Evolutionary conservation across 2,797 vertebrate species (phyloP), one percentile per base, ranked within the genome.

Genomic region (Phoebastria nigripes): DNA sequence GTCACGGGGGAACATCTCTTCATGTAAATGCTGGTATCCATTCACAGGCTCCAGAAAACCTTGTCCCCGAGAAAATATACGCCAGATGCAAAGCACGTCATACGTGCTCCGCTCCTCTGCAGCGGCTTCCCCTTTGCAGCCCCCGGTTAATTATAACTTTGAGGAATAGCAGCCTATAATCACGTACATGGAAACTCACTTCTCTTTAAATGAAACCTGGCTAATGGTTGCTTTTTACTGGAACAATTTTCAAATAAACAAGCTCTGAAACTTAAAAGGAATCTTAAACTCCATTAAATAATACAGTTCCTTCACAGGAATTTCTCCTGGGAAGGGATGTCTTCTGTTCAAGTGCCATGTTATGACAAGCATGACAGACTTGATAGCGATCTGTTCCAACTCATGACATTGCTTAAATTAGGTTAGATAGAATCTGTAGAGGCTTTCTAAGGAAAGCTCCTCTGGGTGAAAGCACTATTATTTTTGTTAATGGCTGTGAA

Each of bases 391-490:
- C 97, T 97, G 96, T 98, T 98, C 98, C 97, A 98, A 98, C 97
- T 98, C 98, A 97, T 98, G 98, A 98, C 97, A 98, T 97, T 70
- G 95, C 97, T 97, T 97, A 98, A 97, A 98, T 98, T 98, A 97
- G 97, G 98, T 97, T 97, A 98, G 97, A 96, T 93, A 82, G 95
- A 93, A 97, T 98, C 97, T 98, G 96, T 55, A 73, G 79, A 91
- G 90, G 94, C 91, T 97, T 97, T 97, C 96, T 82, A 97, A 98
- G 93, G 95, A 97, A 98, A 97, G 94, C 78, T 98, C 97, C 97
- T 96, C 44, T 18, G 97, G 97, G 97, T 87, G 91, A 83, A 95
- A 96, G 96, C 90, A 94, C 83, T 97, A 97, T 98, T 98, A 97
- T 97, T 98, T 97, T 97, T 97, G 94, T 96, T 98, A 98, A 98